A percentile compares a stretch with the other conserved stretches of the same genome.
Conservation (phyloP, 2,888 invertebrate species). For the Ectemnius continuus region DNA sequence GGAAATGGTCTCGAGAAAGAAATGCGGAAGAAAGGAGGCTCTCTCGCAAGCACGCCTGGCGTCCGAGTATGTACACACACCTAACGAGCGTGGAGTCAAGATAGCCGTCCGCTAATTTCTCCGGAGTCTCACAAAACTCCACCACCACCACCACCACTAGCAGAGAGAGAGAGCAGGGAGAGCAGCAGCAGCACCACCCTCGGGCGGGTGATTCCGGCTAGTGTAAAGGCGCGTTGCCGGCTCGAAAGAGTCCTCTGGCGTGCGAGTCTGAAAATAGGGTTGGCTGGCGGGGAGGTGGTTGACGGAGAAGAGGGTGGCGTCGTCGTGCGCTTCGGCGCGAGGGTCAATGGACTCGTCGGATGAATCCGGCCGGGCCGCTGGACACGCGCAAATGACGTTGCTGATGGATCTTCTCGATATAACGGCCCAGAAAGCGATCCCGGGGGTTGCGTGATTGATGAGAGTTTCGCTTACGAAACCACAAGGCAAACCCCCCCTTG, state of each 20-base stretch:
- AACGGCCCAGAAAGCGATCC: constrained; percentile 17
- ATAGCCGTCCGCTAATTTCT: constrained; percentile 35
- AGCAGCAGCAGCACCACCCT: not conserved
- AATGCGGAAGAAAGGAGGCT: no score
- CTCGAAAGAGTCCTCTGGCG: no score
- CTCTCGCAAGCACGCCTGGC: no score
- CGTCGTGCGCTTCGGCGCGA: not conserved
- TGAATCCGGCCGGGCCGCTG: constrained; percentile 60
- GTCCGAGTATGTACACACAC: no score
- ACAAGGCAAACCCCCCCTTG: constrained; percentile 5
- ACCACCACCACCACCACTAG: constrained; percentile 3
- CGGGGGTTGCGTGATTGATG: constrained; percentile 66
- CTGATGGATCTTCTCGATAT: constrained; percentile 69
- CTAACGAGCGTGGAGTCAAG: not conserved
- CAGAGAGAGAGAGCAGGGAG: no score
- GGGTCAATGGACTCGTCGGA: constrained; percentile 58
- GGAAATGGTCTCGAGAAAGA: no score
- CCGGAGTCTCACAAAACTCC: constrained; percentile 44
- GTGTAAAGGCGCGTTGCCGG: no score
- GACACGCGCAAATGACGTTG: constrained; percentile 73
- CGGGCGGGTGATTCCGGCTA: not conserved
- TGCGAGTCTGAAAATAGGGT: not conserved
- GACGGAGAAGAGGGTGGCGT: no score
- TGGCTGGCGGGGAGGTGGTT: no score
- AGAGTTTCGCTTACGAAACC: constrained; percentile 46